Evolutionary conservation across 2,888 invertebrate species (phyloP).

Genomic region (Priocnemis perturbator): DNA sequence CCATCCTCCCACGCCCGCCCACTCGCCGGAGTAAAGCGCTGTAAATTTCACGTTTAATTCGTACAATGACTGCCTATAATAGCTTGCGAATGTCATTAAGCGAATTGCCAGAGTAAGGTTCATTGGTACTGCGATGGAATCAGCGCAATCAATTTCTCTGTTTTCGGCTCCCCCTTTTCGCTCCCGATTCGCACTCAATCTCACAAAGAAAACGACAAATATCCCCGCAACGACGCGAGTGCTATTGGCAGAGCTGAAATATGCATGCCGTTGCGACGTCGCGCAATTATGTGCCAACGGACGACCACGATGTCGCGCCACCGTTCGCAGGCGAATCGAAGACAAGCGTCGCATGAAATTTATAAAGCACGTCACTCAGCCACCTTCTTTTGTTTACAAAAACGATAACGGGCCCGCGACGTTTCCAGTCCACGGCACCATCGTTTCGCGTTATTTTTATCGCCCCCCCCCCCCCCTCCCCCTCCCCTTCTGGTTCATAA

Average conservation of each 20-base stretch:
- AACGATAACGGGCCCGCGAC: too few species aligned
- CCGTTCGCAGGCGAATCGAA: too few species aligned
- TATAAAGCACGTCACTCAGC: neutral
- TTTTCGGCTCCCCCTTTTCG: neutral
- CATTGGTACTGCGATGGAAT: constrained; percentile 38
- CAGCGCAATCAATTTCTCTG: constrained; percentile 32
- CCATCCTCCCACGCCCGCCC: neutral
- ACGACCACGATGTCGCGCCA: too few species aligned
- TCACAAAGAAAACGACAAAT: neutral
- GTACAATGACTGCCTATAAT: constrained; percentile 52
- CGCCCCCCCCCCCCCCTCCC: too few species aligned
- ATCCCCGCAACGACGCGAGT: neutral
- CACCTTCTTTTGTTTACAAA: neutral
- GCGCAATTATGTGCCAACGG: too few species aligned
- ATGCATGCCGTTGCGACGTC: neutral
- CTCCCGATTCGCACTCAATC: neutral
- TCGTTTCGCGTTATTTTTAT: constrained; percentile 1
- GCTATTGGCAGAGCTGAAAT: neutral
- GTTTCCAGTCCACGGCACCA: neutral
- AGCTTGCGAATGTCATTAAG: constrained; percentile 54
- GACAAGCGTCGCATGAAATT: neutral
- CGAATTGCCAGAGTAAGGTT: constrained; percentile 45
- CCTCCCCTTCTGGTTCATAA: neutral
- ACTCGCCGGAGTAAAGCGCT: constrained; percentile 39
- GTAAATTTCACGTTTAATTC: constrained; percentile 57